Base-by-base conservation (phyloP, 1,140 invertebrate species). In the Gryon sp. region DNA sequence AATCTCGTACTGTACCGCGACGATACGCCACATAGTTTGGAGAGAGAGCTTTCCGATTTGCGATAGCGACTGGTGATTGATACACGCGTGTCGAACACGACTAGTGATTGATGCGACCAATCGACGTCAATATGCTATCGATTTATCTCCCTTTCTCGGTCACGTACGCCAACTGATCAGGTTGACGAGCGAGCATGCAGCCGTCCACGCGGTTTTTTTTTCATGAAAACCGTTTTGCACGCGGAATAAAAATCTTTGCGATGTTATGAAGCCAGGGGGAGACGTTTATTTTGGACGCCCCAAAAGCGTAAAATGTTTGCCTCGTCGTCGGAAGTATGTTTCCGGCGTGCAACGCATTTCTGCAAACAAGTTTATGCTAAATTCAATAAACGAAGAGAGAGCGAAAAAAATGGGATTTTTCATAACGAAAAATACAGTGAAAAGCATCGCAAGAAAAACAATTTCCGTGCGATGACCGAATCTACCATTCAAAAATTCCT, bases 91-190 rank as follows among this genome's bases (percentile, higher is more conserved):
- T 80, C 79, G 80, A 83, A 83, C 82, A 81, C 79, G 79, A 53
- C 22, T 73, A 66, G 82, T 87, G 86, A 87, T 87, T 85, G 83
- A 86, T 86, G 84, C 78, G 82, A 83, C 83, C 86, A 85, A 87
- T 87, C 82, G 81, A 82, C 81, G 84, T 85, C 84, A 84, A 86
- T 87, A 85, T 81, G 78, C 80, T 79, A 79, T 81, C 78, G 80
- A 84, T 84, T 84, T 84, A 86, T 85, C 84, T 82, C 81, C 62
- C 72, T 78, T 66, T 63, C 50, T 76, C 50, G 77, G 81, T 82
- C 76, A 78, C 76, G 76, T 73, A 68, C 46, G 5, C 32, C 24
- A 30, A 45, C 45, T 66, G 46, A 72, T 66, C 62, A 24, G 55
- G 53, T 53, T 72, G 53, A 66, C 62, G 66, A 41, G 73, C 28